Percentiles rank a stretch among this genome's conserved stretches.
These are phyloP conservation scores for Thaumatotibia leucotreta DNA, from an alignment of 1,140 invertebrate species.

Conservation along the genomic window DNA sequence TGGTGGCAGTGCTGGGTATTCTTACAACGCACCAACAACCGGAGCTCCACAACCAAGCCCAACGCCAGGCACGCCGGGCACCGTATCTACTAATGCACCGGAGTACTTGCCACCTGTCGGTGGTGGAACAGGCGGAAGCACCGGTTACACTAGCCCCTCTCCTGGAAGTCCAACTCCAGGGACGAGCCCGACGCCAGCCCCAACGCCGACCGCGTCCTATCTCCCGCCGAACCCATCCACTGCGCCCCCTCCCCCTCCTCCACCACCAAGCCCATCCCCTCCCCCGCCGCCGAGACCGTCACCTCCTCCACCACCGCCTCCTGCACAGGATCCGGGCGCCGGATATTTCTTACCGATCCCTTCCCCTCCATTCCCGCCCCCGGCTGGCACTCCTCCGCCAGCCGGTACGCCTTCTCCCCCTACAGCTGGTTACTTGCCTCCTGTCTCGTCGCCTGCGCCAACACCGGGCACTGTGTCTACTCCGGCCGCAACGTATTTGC, in stretches of 20 bases:
- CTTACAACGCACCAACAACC: constrained; percentile 13
- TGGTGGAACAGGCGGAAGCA: constrained; percentile 6
- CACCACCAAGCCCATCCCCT: constrained; percentile 13
- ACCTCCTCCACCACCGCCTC: constrained; percentile 11
- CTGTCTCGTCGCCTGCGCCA: constrained; percentile 11
- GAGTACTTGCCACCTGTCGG: constrained; percentile 25
- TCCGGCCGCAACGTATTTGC: constrained; percentile 47
- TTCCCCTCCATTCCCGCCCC: not conserved
- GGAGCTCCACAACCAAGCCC: constrained; percentile 12
- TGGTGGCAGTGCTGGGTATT: not conserved
- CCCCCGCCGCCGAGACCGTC: constrained; percentile 14
- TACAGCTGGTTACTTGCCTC: constrained; percentile 27
- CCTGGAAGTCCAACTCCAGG: not conserved
- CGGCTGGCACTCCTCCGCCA: not conserved
- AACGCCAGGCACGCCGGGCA: not conserved
- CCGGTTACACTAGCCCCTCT: not conserved
- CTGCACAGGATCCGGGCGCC: not conserved
- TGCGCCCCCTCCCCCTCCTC: not conserved
- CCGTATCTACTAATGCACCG: constrained; percentile 43
- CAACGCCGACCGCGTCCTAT: constrained; percentile 24
- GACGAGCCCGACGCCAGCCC: not conserved
- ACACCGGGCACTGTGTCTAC: constrained; percentile 24
- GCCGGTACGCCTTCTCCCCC: constrained; percentile 10
- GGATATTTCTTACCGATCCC: not conserved
- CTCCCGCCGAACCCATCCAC: constrained; percentile 32